These are phyloP conservation scores for Desmodus rotundus DNA, from an alignment of 2,113 vertebrate species.

Conservation along the genomic window DNA sequence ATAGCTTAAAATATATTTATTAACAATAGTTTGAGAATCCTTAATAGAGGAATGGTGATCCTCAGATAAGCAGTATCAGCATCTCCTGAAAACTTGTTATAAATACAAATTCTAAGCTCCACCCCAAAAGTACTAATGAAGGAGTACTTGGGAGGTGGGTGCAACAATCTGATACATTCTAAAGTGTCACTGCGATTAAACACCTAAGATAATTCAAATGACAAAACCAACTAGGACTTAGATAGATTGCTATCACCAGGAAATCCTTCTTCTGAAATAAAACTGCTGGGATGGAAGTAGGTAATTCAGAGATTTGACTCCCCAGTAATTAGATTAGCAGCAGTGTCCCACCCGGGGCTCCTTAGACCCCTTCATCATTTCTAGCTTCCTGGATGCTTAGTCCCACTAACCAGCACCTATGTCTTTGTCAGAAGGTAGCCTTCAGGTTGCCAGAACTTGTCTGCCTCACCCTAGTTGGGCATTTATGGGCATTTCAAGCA, in stretches of 20 bases:
- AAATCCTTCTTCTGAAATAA: not conserved
- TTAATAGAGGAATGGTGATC: not conserved
- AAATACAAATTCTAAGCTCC: not conserved
- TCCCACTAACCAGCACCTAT: not conserved
- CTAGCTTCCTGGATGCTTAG: not conserved
- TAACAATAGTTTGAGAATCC: not conserved
- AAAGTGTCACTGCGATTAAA: not conserved
- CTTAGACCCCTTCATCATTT: not conserved
- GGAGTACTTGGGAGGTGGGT: not conserved
- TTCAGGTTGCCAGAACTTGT: not conserved
- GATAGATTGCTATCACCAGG: not conserved
- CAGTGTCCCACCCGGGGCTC: not conserved
- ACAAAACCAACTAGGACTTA: not conserved
- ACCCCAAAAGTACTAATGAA: not conserved
- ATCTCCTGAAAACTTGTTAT: not conserved
- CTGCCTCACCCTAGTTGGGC: not conserved
- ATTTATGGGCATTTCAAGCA: not conserved
- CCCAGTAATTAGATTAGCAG: not conserved
- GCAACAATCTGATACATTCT: not conserved
- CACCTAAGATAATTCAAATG: not conserved
- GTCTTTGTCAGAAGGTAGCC: not conserved
- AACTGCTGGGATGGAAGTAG: not conserved
- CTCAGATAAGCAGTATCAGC: not conserved
- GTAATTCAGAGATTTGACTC: not conserved
- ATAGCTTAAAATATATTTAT: not conserved